A percentile compares a stretch with the other conserved stretches of the same genome.
Evolutionary conservation across 1,140 invertebrate genomes (phyloP).

Genomic region (Brachystomella parvula): DNA sequence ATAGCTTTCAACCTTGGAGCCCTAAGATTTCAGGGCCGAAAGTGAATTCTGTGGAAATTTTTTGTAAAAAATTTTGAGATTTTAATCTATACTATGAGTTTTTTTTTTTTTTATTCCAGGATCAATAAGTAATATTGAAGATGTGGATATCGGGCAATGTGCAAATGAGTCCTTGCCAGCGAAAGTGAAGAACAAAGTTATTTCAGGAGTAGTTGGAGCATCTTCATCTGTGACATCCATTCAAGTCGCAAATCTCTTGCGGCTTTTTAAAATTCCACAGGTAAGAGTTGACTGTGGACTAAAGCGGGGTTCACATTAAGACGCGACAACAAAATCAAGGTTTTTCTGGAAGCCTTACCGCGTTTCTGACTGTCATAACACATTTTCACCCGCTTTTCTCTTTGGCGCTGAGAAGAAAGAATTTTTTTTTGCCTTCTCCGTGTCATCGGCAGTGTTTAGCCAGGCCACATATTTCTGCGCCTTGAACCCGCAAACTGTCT

Average conservation of each 20-base stretch:
- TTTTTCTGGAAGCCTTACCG: background rate
- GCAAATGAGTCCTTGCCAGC: slow-evolving; percentile 59
- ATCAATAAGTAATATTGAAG: slow-evolving; percentile 90
- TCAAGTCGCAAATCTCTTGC: slow-evolving; percentile 86
- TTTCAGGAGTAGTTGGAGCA: slow-evolving; percentile 91
- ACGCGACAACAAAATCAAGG: no score
- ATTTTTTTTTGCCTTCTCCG: no score
- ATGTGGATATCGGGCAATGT: slow-evolving; percentile 67
- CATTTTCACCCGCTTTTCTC: background rate
- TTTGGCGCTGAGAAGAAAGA: no score
- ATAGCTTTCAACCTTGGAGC: no score
- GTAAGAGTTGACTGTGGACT: no score
- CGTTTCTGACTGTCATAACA: background rate
- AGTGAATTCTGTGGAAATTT: no score
- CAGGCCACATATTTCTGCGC: no score
- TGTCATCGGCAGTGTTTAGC: no score
- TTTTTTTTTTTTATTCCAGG: slow-evolving; percentile 55
- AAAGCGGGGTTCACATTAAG: background rate
- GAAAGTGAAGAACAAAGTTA: slow-evolving; percentile 64
- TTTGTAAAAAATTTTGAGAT: no score
- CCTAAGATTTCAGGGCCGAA: no score
- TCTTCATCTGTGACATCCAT: slow-evolving; percentile 91
- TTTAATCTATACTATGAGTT: no score
- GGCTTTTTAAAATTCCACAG: slow-evolving; percentile 91
- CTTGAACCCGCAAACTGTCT: no score